Base-by-base conservation (phyloP, 2,888 invertebrate genomes). In the Athalia rosae region DNA sequence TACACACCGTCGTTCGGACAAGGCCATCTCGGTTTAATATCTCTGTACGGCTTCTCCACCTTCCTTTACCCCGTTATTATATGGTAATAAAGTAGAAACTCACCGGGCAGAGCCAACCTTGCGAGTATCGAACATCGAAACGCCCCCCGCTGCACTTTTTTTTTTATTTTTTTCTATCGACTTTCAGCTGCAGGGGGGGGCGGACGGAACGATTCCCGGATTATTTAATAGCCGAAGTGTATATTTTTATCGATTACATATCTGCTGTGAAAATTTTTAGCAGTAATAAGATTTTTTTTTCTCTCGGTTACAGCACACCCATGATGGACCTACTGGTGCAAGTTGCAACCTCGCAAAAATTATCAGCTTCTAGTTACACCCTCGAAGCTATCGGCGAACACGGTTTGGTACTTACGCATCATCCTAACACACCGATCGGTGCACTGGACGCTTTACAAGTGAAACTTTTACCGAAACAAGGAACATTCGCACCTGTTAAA, bases 271-370 rank as follows among this genome's bases (percentile, higher is more conserved):
- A 47, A 47, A 7, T 59, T 13, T 6, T 13, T 3, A 6, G 11
- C 15, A 53, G 41, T 28, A 13, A 28, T n/a, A 2, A n/a, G 7
- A 61, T 0, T 9, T 6, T 43, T 69, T 69, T 43, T 69, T 13
- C 4, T 73, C 47, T 1, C 73, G 83, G 79, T 82, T 91, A 28
- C 90, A 95, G 95, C 87, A 94, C 94, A 43, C 95, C 95, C 53
- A 95, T 95, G 94, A 94, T 95, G 94, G 95, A 95, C 87, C 92
- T 95, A 66, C 91, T 95, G 81, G 93, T 95, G 76, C 94, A 94
- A 86, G 92, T 95, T 82, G 93, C 95, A 62, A 94, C 94, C 66
- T 92, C 92, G 66, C 92, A 94, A 88, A 93, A 93, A 87, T 91
- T 95, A 80, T 93, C 93, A 82, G 93, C 95, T 53, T 93, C 94